Evolutionary conservation across 1,140 invertebrate species (phyloP).

Genomic region (Aphaenogaster floridana): DNA sequence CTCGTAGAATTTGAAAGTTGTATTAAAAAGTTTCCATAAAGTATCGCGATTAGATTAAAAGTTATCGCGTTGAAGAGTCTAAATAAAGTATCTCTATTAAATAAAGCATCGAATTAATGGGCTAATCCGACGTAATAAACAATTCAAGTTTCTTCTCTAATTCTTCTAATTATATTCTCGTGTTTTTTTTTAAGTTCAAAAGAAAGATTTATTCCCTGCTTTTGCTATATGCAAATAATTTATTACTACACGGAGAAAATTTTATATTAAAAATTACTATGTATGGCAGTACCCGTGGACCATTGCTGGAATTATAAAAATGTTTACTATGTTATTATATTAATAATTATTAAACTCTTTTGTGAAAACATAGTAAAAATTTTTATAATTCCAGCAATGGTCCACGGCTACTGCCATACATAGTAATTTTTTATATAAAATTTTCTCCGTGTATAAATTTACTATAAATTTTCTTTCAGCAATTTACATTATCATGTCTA

Average conservation of each 20-base stretch:
- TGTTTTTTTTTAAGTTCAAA: not conserved
- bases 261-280: no score
- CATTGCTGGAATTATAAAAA: no score
- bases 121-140: not conserved
- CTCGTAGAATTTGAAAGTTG: constrained; percentile 22
- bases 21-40: constrained; percentile 43
- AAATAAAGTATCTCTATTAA: constrained; percentile 12
- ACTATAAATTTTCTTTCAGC: not conserved
- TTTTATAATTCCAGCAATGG: no score
- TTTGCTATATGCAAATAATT: no score
- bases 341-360: no score
- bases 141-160: not conserved
- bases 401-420: no score
- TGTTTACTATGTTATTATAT: no score
- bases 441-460: not conserved
- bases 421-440: no score
- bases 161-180: not conserved
- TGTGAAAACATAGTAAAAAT: no score
- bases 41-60: constrained; percentile 16
- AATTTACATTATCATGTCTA: no score
- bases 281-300: no score
- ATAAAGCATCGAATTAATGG: constrained; percentile 5
- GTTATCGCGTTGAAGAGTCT: constrained; percentile 10
- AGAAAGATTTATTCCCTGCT: not conserved
- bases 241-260: no score